phyloP scores from a whole-genome alignment of 2,113 vertebrate species.

The Brienomyrus brachyistius region DNA sequence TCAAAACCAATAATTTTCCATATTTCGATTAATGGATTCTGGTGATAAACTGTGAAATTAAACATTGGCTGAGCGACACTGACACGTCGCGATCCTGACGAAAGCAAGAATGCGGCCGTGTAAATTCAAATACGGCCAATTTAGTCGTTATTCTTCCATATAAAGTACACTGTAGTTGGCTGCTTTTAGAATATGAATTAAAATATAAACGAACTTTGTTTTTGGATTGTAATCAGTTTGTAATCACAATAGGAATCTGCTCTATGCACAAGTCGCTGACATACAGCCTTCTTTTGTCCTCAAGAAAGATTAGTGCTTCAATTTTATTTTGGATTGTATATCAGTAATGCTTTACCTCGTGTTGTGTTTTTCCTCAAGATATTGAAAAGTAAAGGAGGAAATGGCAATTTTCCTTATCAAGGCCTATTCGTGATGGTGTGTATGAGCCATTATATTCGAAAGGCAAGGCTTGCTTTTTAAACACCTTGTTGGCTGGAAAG shows the following conservation, averaged over 20 bases:
- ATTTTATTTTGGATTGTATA: background rate
- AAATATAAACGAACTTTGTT: background rate
- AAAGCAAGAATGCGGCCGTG: background rate
- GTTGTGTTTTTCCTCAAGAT: background rate
- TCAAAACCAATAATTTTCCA: background rate
- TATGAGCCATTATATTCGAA: background rate
- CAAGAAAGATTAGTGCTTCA: background rate
- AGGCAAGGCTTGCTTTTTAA: background rate
- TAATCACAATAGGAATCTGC: background rate
- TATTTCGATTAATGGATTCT: background rate
- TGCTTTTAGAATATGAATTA: background rate
- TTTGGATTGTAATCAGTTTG: background rate
- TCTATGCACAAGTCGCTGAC: background rate
- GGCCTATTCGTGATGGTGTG: background rate
- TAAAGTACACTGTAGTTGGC: background rate
- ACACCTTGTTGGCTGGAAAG: background rate
- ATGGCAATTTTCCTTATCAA: background rate
- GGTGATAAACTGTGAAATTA: background rate
- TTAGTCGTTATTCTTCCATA: background rate
- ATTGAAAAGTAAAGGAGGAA: background rate
- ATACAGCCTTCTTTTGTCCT: background rate
- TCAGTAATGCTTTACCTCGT: background rate
- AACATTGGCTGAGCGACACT: background rate
- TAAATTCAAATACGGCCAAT: background rate
- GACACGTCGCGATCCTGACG: background rate